Evolutionary conservation across 1,140 invertebrate species (phyloP), one percentile per base, ranked within the genome.

Genomic region (Mesaphorura yosii): DNA sequence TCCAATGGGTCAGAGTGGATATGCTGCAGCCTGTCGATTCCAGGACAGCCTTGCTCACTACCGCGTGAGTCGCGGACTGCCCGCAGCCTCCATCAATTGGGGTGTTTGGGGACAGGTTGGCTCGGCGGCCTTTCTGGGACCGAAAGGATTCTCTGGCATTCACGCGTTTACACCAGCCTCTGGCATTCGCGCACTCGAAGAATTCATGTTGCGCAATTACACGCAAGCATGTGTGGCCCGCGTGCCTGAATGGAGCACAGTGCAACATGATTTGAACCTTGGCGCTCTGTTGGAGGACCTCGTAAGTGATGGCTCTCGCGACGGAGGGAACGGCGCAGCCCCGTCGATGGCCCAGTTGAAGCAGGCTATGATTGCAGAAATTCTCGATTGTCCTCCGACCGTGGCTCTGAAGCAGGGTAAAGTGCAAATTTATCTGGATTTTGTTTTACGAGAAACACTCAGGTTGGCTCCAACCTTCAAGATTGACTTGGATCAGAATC

Each of bases 401-500:
- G 31, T n/a, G n/a, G n/a, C n/a, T n/a, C n/a, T 39, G 40, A 48
- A n/a, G 20, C 28, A 48, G 12, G 46, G 37, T 12, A 48, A 48
- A 37, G 37, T 48, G 19, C 46, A 23, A n/a, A 22, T n/a, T 5
- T 37, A 26, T 22, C 19, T 48, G 28, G 46, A 27, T 4, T 4
- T 12, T 17, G 20, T 48, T 31, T 37, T 48, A 31, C 22, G 27
- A 12, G 46, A 55, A 7, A 55, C 53, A 23, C 17, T 55, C 17
- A 56, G 41, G 47, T 31, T 56, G 19, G 31, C 48, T 12, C 40
- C 27, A 3, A 20, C 40, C 2, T 48, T 51, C 20, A 2, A 23
- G 6, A 56, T 56, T 23, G 54, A 50, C 19, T 40, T 37, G 15
- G 38, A 56, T 29, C 39, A 51, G 22, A 48, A 37, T 27, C 52